Evolutionary conservation across 2,113 vertebrate genomes (phyloP), one percentile per base, ranked within the genome.

Genomic region (Varanus komodoensis): DNA sequence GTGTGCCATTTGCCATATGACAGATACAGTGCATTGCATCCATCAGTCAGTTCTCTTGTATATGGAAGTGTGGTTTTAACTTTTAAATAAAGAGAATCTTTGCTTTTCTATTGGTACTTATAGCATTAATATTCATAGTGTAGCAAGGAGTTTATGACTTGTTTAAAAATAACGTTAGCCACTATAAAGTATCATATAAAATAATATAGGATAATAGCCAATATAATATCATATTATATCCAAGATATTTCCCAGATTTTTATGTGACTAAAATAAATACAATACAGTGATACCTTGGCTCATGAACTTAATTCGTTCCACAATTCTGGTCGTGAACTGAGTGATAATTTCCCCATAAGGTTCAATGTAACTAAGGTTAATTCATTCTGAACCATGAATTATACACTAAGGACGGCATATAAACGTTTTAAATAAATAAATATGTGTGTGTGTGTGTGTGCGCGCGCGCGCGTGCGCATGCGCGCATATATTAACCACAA

Each of bases 121-220:
- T 68, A n/a, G 75, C 48, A 75, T 78, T 77, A 84, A 84, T 52
- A 64, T 12, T 14, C 25, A 74, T 23, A 50, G 57, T 84, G 6
- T 64, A 38, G 57, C n/a, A 32, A 11, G 78, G 61, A 54, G 44
- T 34, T 84, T 84, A 84, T 44, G 54, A 87, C 6, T 2, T 32
- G 86, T 67, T 87, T 64, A 87, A 84, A 84, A 44, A 48, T 89
- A 89, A 89, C 85, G 44, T 85, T 73, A 68, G 32, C 71, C 57
- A 75, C 69, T 61, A 48, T 44, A 38, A 74, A n/a, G 68, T 29
- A 84, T 84, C 44, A 27, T 54, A 64, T 32, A 52, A 8, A 79
- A 17, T 67, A 7, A 14, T 67, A 77, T 68, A 84, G 38, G 38
- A 44, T 44, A 3, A 44, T 44, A 44, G 3, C 38, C 38, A n/a